Evolutionary conservation across 2,888 invertebrate genomes (phyloP).

Genomic region (Scelioninae gen. 1): DNA sequence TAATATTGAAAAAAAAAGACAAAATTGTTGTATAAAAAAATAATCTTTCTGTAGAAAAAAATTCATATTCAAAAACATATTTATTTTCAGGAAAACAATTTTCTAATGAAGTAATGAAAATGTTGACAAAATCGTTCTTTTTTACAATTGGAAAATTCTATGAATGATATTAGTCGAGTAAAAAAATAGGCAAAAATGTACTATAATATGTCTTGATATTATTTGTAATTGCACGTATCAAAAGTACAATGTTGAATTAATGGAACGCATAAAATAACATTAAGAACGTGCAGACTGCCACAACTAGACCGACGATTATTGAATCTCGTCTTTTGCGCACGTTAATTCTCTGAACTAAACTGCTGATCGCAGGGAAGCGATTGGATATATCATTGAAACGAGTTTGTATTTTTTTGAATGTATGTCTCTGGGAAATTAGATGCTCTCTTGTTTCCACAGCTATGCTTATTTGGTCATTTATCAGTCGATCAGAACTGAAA

Average conservation of each 20-base stretch:
- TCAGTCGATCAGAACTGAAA: conserved; percentile 93
- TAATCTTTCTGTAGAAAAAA: too few species aligned
- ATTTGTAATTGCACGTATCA: conserved; percentile 7
- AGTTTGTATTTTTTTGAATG: conserved; percentile 95
- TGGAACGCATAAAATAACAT: conserved; percentile 92
- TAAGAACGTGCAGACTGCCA: conserved; percentile 95
- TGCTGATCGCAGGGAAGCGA: conserved; percentile 93
- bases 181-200: conserved; percentile 13
- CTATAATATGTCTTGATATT: neutral
- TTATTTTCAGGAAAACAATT: too few species aligned
- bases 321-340: conserved; percentile 97
- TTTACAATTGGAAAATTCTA: conserved; percentile 6
- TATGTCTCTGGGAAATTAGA: conserved; percentile 93
- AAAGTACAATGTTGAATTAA: conserved; percentile 80
- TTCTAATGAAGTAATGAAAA: neutral
- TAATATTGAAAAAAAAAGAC: too few species aligned
- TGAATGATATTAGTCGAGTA: conserved; percentile 19
- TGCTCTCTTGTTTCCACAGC: conserved; percentile 99
- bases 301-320: conserved; percentile 94
- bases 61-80: too few species aligned
- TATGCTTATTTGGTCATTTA: conserved; percentile 98
- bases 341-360: conserved; percentile 96
- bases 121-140: neutral
- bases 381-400: conserved; percentile 97
- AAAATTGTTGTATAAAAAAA: too few species aligned